Percentiles rank a stretch among this genome's conserved stretches.
Evolutionary conservation across 2,888 invertebrate species (phyloP).

Genomic region (Cerceris ruficornis): DNA sequence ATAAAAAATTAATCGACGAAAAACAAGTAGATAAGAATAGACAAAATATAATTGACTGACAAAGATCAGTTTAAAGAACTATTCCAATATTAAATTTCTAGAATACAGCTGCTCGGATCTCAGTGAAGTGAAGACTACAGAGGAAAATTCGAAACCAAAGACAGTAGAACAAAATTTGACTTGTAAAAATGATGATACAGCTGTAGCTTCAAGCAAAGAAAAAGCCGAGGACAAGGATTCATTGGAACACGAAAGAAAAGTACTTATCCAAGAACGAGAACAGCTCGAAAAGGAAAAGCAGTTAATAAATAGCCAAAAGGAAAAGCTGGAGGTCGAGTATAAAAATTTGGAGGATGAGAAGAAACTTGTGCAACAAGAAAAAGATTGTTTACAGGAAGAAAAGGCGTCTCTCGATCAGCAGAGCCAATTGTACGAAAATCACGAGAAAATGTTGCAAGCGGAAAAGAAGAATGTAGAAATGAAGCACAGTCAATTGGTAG

Average conservation of each 20-base stretch:
- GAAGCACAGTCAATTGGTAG: conserved; percentile 44
- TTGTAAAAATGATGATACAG: conserved; percentile 35
- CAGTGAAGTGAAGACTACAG: too few species aligned
- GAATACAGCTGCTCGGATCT: too few species aligned
- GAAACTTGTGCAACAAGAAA: conserved; percentile 58
- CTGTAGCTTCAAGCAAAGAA: conserved; percentile 34
- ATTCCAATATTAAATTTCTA: too few species aligned
- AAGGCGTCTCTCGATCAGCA: conserved; percentile 69
- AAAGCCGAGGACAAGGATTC: conserved; percentile 19
- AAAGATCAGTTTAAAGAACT: too few species aligned
- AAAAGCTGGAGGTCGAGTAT: conserved; percentile 45
- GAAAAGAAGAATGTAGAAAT: conserved; percentile 54
- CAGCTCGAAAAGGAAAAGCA: conserved; percentile 45
- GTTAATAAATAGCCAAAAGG: conserved; percentile 48
- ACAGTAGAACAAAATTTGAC: conserved; percentile 39
- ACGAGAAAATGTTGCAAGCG: conserved; percentile 56
- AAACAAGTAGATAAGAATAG: too few species aligned
- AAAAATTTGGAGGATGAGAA: conserved; percentile 48
- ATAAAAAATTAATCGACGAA: too few species aligned
- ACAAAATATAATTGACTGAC: too few species aligned
- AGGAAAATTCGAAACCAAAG: too few species aligned
- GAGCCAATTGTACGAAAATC: conserved; percentile 66
- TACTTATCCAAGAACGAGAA: conserved; percentile 47
- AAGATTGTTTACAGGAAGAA: conserved; percentile 61
- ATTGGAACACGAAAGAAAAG: conserved; percentile 34